phyloP scores from a whole-genome alignment of 2,888 invertebrate species.

The Eutolmus rufibarbis region DNA sequence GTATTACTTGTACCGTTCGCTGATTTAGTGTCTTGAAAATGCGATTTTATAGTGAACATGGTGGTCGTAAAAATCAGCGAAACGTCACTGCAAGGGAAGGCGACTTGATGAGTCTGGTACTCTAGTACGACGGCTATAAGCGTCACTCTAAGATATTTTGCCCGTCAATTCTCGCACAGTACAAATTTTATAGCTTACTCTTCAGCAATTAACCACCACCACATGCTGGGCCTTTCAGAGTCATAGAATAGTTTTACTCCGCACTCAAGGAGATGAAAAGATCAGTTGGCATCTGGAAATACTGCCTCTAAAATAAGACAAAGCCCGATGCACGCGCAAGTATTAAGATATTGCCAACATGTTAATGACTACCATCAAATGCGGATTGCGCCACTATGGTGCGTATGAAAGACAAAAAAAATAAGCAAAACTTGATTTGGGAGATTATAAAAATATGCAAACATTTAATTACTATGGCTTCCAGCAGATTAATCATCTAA shows the following conservation, averaged over 20 bases:
- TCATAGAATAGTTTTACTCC: conserved; percentile 12
- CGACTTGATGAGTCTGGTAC: not conserved
- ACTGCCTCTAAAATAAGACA: not conserved
- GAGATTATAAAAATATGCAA: not conserved
- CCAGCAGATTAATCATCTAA: not conserved
- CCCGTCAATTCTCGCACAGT: not conserved
- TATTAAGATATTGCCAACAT: not conserved
- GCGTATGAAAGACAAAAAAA: not conserved
- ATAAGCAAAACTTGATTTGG: not conserved
- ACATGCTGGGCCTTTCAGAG: not conserved
- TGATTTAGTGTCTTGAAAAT: conserved; percentile 38
- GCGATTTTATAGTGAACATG: conserved; percentile 22
- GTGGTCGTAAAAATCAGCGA: conserved; percentile 28
- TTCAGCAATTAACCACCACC: conserved; percentile 21
- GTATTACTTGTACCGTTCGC: conserved; percentile 18
- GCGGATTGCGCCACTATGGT: not conserved
- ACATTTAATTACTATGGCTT: not conserved
- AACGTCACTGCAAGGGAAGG: not conserved
- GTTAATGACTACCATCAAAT: conserved; percentile 9
- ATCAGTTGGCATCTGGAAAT: not conserved
- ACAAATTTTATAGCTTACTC: conserved; percentile 11
- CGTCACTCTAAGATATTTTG: not conserved
- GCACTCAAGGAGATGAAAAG: conserved; percentile 13
- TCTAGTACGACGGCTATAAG: not conserved
- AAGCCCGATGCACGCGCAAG: not conserved